Evolutionary conservation across 2,797 vertebrate genomes (phyloP).

Genomic region (Pipistrellus pipistrellus): DNA sequence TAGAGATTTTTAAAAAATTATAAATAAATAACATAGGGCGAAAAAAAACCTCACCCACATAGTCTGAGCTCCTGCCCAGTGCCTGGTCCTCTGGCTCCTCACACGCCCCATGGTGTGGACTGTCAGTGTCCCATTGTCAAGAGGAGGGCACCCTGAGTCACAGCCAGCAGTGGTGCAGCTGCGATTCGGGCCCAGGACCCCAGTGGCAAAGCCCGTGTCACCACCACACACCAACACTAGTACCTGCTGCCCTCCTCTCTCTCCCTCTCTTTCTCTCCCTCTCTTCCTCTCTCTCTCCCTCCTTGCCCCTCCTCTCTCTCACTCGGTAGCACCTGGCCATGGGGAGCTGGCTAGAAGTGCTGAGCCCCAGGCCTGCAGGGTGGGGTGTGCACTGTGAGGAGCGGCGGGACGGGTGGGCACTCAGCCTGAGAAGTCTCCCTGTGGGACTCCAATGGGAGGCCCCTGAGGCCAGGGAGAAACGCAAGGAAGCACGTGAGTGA

Average conservation of each 20-base stretch:
- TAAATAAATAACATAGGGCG: background rate
- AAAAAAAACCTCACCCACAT: background rate
- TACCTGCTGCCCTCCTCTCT: background rate
- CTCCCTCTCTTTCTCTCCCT: too few species aligned
- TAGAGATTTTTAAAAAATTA: too few species aligned
- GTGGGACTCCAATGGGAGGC: background rate
- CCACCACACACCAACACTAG: background rate
- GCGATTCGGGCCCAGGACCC: background rate
- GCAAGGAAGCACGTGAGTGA: fast-evolving
- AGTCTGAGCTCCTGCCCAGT: fast-evolving
- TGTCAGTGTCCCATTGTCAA: background rate
- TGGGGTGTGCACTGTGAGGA: fast-evolving
- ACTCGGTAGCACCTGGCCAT: too few species aligned
- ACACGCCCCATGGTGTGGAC: fast-evolving
- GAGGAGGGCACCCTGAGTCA: background rate
- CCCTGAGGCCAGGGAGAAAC: background rate
- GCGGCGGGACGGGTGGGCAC: fast-evolving
- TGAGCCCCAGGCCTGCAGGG: fast-evolving
- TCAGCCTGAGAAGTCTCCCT: background rate
- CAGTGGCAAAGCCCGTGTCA: background rate
- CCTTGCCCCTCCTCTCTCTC: too few species aligned
- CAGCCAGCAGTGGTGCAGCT: background rate
- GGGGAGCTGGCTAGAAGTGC: background rate
- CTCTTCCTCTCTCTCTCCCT: too few species aligned
- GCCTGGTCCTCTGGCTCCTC: background rate